Evolutionary conservation across 2,888 invertebrate species (phyloP), one percentile per base, ranked within the genome.

Genomic region (Drosophila nigricruria): DNA sequence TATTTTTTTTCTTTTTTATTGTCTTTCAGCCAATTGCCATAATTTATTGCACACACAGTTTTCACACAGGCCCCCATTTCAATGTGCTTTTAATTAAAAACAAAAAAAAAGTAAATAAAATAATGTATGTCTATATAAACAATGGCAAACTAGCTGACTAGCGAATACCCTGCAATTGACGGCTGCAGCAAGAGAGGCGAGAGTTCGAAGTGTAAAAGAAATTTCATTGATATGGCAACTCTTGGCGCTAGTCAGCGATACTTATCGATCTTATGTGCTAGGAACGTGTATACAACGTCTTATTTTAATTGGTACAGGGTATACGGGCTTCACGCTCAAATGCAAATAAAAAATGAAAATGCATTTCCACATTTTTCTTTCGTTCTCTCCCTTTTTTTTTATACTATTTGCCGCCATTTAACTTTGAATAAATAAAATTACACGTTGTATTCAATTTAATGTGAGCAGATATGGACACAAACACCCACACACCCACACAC

Each of bases 21-120:
- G 62, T 65, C 42, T 68, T 60, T 73, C 67, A 57, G 70, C 61
- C 73, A 73, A 77, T 85, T 77, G 83, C 75, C 73, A 85, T 86
- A 75, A 86, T 88, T 88, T 88, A 84, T 86, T 73, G 56, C 60
- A 61, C 18, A 47, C 18, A 23, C 36, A 32, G 27, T 32, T n/a
- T 20, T 45, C 14, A 32, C 58, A 16, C 27, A 43, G 38, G 14
- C 43, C 23, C 5, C 16, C 40, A 49, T 58, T 60, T 45, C 72
- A 88, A 78, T 86, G 76, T 82, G 88, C 70, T 82, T 84, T 88
- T 82, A 84, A 86, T 88, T 84, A 87, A 84, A 83, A 85, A 60
- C 9, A 47, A 60, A 61, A 63, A 47, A 20, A 49, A 20, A 0
- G 20, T 23, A 23, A 23, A 3, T 34, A 16, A 45, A n/a, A 25